Conservation (phyloP, 2,888 invertebrate genomes). For the Allygus modestus region DNA sequence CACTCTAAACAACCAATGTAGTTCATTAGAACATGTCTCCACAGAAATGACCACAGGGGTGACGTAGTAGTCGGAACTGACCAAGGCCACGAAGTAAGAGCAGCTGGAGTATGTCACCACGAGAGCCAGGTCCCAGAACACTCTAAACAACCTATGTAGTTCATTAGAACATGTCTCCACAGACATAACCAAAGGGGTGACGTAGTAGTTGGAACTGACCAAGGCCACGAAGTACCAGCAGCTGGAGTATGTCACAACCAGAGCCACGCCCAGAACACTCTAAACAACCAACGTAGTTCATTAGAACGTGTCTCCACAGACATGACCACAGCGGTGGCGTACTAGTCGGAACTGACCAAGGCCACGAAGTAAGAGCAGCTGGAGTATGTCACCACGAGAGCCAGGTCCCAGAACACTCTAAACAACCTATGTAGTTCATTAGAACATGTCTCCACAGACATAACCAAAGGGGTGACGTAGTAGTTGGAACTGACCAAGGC, state of each 20-base stretch:
- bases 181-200: constrained; percentile 62
- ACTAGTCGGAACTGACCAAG: constrained; percentile 53
- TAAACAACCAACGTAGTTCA: too few species aligned
- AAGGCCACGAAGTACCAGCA: constrained; percentile 55
- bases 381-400: constrained; percentile 62
- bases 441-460: constrained; percentile 64
- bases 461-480: constrained; percentile 60
- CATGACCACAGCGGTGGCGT: constrained; percentile 61
- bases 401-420: constrained; percentile 65
- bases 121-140: constrained; percentile 65
- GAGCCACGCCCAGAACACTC: constrained; percentile 65
- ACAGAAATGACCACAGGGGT: constrained; percentile 63
- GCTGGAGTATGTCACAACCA: constrained; percentile 62
- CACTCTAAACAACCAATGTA: too few species aligned
- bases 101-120: constrained; percentile 62
- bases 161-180: constrained; percentile 61
- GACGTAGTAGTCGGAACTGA: constrained; percentile 59
- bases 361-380: constrained; percentile 59
- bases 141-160: constrained; percentile 14
- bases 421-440: too few species aligned
- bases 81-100: constrained; percentile 43
- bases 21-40: constrained; percentile 63
- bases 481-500: not conserved
- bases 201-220: constrained; percentile 32
- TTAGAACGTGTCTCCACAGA: constrained; percentile 63